Evolutionary conservation across 2,113 vertebrate species (phyloP).

Genomic region (Scomber colias): DNA sequence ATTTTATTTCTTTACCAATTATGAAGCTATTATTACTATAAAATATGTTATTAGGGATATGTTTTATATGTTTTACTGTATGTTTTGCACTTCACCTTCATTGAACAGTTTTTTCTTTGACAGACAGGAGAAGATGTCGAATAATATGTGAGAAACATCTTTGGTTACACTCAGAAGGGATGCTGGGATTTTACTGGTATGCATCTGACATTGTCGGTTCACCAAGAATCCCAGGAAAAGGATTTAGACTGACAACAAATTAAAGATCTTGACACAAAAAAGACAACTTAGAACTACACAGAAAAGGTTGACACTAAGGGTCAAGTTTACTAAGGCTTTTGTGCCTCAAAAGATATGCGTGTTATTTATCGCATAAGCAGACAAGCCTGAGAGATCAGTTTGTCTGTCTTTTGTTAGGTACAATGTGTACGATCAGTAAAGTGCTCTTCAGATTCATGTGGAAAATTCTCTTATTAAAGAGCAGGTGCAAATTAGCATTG

Average conservation of each 20-base stretch:
- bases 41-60: not conserved
- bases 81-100: not conserved
- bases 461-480: slow-evolving; percentile 24
- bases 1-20: not conserved
- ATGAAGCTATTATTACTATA: not conserved
- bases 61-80: not conserved
- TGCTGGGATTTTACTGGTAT: slow-evolving; percentile 21
- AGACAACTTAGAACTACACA: slow-evolving; percentile 43
- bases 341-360: slow-evolving; percentile 2
- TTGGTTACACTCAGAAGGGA: not conserved
- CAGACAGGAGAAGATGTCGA: not conserved
- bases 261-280: slow-evolving; percentile 39
- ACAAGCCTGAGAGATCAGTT: not conserved
- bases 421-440: slow-evolving; percentile 15
- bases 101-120: slow-evolving; percentile 4
- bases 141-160: slow-evolving; percentile 24
- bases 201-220: not conserved
- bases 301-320: slow-evolving; percentile 26
- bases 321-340: slow-evolving; percentile 16
- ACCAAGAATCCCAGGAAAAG: slow-evolving; percentile 4
- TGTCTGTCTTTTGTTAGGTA: not conserved
- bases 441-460: slow-evolving; percentile 5
- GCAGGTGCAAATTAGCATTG: slow-evolving; percentile 17
- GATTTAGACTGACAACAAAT: slow-evolving; percentile 45
- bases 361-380: slow-evolving; percentile 46